These are phyloP conservation scores for Thalpophila matura DNA, from an alignment of 2,888 invertebrate species.

Conservation along the genomic window DNA sequence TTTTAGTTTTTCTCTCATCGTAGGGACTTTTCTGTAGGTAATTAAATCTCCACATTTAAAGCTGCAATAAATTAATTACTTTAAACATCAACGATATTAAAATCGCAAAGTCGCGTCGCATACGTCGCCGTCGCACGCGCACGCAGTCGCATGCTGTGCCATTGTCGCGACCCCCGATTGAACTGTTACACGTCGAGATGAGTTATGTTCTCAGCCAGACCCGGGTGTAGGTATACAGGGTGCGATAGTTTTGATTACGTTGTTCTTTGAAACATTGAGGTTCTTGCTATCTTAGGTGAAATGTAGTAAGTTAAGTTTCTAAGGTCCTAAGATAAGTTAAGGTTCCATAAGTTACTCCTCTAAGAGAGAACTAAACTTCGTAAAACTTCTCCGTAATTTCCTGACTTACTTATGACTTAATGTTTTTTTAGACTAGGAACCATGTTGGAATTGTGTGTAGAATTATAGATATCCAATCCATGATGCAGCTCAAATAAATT, in stretches of 20 bases:
- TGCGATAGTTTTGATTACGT: constrained; percentile 39
- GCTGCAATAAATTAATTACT: constrained; percentile 52
- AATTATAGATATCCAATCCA: no score
- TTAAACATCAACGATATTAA: constrained; percentile 62
- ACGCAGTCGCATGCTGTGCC: constrained; percentile 77
- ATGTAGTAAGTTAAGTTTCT: no score
- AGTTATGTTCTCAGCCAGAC: constrained; percentile 82
- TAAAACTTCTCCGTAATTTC: no score
- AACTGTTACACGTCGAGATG: constrained; percentile 85
- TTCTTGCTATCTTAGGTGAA: no score
- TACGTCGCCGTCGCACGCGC: constrained; percentile 78
- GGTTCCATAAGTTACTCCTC: no score
- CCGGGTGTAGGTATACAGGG: constrained; percentile 68
- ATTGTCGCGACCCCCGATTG: constrained; percentile 87
- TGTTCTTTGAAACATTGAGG: not conserved
- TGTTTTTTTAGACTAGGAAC: no score
- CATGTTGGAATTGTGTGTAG: no score
- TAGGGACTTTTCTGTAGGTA: constrained; percentile 15
- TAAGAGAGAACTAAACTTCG: no score
- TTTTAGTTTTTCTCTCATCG: not conserved
- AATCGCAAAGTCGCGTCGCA: constrained; percentile 61
- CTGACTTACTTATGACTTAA: no score
- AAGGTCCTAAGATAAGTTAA: no score
- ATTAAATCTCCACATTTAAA: constrained; percentile 18
- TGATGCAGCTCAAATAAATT: no score